A percentile compares a stretch with the other conserved stretches of the same genome.
Conservation (phyloP, 2,888 invertebrate genomes). For the Trachelus troglodyta region DNA sequence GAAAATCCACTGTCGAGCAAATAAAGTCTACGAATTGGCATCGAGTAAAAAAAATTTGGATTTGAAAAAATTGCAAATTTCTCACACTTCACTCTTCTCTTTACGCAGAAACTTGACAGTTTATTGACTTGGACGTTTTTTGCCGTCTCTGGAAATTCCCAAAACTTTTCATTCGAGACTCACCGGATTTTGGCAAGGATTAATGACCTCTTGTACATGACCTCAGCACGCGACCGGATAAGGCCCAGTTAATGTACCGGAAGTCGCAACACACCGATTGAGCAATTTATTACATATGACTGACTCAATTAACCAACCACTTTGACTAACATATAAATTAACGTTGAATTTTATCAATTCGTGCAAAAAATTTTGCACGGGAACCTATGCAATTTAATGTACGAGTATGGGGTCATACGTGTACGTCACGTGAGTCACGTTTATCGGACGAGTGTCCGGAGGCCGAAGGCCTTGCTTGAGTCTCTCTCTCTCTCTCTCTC, state of each 20-base stretch:
- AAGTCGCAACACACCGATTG: slow-evolving; percentile 33
- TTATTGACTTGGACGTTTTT: too few species aligned
- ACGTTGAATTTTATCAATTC: neutral
- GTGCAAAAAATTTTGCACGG: neutral
- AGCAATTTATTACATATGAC: neutral
- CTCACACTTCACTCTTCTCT: too few species aligned
- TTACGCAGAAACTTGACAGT: too few species aligned
- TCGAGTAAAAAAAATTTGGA: too few species aligned
- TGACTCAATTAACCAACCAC: neutral
- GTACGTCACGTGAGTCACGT: neutral
- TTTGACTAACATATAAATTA: neutral
- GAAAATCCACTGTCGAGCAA: too few species aligned
- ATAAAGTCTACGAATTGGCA: too few species aligned
- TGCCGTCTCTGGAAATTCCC: too few species aligned
- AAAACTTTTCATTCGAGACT: neutral
- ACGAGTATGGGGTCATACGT: neutral
- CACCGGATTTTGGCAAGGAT: neutral
- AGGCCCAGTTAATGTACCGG: slow-evolving; percentile 45
- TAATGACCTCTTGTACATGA: neutral
- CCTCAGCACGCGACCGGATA: slow-evolving; percentile 22
- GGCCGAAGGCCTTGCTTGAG: slow-evolving; percentile 5
- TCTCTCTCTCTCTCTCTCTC: slow-evolving; percentile 3
- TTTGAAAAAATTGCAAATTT: too few species aligned
- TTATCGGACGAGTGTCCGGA: slow-evolving; percentile 7
- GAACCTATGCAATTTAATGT: neutral